Evolutionary conservation across 2,797 vertebrate species (phyloP).

Genomic region (Arrhamphus sclerolepis): DNA sequence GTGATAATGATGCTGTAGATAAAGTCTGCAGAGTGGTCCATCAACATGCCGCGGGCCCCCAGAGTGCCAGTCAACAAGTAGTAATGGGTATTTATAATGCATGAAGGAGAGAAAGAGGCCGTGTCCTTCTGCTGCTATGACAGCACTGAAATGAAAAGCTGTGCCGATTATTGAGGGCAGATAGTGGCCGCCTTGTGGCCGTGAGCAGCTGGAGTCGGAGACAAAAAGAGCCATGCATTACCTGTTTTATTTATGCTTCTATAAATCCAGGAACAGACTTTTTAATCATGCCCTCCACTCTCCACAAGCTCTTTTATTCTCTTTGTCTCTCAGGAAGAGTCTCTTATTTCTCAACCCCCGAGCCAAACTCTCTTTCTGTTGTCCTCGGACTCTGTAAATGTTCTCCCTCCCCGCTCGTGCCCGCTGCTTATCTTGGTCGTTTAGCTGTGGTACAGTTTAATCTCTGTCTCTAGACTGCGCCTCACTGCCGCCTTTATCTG

Average conservation of each 20-base stretch:
- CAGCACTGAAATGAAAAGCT: conserved; percentile 52
- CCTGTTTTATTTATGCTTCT: conserved; percentile 52
- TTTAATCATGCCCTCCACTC: conserved; percentile 48
- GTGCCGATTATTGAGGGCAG: conserved; percentile 39
- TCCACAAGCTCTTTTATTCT: conserved; percentile 45
- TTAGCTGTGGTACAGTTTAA: conserved; percentile 35
- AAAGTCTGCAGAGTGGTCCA: conserved; percentile 51
- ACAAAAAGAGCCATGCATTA: conserved; percentile 27
- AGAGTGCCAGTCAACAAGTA: conserved; percentile 63
- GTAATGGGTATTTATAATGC: conserved; percentile 69
- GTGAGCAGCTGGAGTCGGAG: conserved; percentile 12
- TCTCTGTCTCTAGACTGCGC: conserved; percentile 20
- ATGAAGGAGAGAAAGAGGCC: conserved; percentile 32
- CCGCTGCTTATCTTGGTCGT: conserved; percentile 35
- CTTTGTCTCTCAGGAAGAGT: conserved; percentile 19
- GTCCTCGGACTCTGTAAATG: conserved; percentile 29
- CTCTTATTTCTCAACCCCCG: conserved; percentile 24
- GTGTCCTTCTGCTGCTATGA: conserved; percentile 33
- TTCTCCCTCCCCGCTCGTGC: conserved; percentile 11
- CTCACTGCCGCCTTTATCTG: conserved; percentile 30
- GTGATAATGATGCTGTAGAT: conserved; percentile 63
- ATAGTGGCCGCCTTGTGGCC: conserved; percentile 31
- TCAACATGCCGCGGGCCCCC: conserved; percentile 42
- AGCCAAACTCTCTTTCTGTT: conserved; percentile 44
- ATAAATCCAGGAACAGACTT: conserved; percentile 37